Conservation (phyloP, 2,113 vertebrate genomes). For the Sardina pilchardus region DNA sequence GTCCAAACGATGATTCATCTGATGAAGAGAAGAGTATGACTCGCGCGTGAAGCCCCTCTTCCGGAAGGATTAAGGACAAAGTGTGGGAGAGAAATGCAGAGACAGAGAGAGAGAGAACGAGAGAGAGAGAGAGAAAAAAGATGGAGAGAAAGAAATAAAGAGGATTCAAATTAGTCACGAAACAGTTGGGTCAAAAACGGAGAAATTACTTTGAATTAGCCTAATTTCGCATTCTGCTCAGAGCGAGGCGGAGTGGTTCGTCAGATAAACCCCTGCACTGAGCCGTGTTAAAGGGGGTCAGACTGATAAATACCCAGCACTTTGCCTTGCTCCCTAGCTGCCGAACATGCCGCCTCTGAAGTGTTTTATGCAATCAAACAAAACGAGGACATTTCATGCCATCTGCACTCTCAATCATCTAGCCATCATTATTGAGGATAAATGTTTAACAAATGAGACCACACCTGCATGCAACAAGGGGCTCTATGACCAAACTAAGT, state of each 20-base stretch:
- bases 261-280: background rate
- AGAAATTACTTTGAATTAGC: conserved; percentile 17
- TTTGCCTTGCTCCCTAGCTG: background rate
- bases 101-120: background rate
- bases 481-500: background rate
- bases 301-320: conserved; percentile 3
- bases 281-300: background rate
- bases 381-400: background rate
- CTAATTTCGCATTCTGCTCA: background rate
- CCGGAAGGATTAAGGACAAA: conserved; percentile 5
- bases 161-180: background rate
- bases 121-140: background rate
- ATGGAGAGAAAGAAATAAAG: background rate
- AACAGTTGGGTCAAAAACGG: conserved; percentile 3
- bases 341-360: background rate
- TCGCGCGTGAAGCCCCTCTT: background rate
- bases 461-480: background rate
- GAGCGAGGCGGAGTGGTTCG: background rate
- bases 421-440: background rate
- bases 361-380: conserved; percentile 5
- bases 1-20: conserved; percentile 13
- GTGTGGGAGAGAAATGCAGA: conserved; percentile 8
- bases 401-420: background rate
- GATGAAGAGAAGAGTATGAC: background rate
- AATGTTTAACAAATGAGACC: background rate